Evolutionary conservation across 1,140 invertebrate species (phyloP).

Genomic region (Drosophila leontia): DNA sequence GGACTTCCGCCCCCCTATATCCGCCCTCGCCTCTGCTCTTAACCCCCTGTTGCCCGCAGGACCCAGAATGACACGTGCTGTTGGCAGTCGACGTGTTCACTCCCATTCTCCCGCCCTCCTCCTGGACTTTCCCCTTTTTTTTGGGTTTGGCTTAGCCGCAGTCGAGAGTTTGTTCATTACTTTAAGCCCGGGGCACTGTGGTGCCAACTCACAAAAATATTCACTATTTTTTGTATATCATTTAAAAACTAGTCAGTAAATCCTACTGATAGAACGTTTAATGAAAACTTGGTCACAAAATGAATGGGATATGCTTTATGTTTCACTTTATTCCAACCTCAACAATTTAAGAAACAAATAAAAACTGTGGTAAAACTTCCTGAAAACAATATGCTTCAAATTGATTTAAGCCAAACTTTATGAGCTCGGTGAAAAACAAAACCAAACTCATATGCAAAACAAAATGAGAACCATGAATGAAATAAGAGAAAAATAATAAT

Average conservation of each 20-base stretch:
- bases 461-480: neutral
- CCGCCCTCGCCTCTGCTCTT: neutral
- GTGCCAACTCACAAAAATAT: neutral
- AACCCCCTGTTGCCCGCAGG: slow-evolving; percentile 20
- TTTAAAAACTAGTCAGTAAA: no score
- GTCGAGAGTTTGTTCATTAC: slow-evolving; percentile 63
- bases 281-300: neutral
- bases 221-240: neutral
- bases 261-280: no score
- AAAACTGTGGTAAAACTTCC: neutral
- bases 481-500: neutral
- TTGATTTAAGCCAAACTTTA: slow-evolving; percentile 19
- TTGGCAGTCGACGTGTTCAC: slow-evolving; percentile 43
- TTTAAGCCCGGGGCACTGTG: slow-evolving; percentile 54
- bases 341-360: neutral
- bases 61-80: slow-evolving; percentile 46
- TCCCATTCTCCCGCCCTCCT: neutral
- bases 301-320: neutral
- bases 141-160: slow-evolving; percentile 17
- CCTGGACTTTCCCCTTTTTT: slow-evolving; percentile 1
- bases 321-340: no score
- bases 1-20: slow-evolving; percentile 21
- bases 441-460: neutral
- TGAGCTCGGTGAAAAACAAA: neutral
- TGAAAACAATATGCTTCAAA: neutral